Evolutionary conservation across 1,140 invertebrate species (phyloP).

Genomic region (Drosophila mayri): DNA sequence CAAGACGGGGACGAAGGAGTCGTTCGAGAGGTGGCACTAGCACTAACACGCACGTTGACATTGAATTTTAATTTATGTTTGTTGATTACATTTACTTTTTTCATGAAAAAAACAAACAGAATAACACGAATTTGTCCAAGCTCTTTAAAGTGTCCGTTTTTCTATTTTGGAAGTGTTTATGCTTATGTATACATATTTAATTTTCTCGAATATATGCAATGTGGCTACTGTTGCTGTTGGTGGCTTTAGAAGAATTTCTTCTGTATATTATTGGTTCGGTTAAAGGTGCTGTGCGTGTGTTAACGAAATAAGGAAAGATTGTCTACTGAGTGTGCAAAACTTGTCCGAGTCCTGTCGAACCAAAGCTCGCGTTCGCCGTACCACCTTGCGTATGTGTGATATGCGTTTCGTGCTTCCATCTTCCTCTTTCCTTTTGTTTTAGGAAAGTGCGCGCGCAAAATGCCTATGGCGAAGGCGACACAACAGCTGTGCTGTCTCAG

Average conservation of each 20-base stretch:
- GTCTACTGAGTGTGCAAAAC: slow-evolving; percentile 78
- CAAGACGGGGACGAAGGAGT: slow-evolving; percentile 38
- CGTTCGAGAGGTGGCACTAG: slow-evolving; percentile 20
- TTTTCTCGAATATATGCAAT: slow-evolving; percentile 14
- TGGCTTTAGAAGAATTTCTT: slow-evolving; percentile 44
- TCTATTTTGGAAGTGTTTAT: slow-evolving; percentile 6
- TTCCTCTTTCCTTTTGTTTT: slow-evolving; percentile 52
- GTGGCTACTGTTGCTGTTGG: slow-evolving; percentile 51
- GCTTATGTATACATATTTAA: slow-evolving; percentile 25
- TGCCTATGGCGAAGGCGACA: slow-evolving; percentile 57
- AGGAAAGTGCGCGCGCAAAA: slow-evolving; percentile 77
- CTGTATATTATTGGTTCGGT: slow-evolving; percentile 57
- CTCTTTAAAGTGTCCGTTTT: slow-evolving; percentile 15
- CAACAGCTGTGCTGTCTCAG: slow-evolving; percentile 71
- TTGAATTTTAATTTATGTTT: slow-evolving; percentile 27
- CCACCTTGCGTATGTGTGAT: slow-evolving; percentile 67
- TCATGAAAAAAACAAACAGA: slow-evolving; percentile 14
- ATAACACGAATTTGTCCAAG: slow-evolving; percentile 22
- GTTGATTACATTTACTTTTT: slow-evolving; percentile 35
- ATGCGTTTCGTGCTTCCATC: slow-evolving; percentile 54
- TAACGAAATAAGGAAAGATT: slow-evolving; percentile 84
- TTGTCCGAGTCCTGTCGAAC: slow-evolving; percentile 55
- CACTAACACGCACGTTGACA: slow-evolving; percentile 60
- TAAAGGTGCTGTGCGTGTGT: slow-evolving; percentile 71
- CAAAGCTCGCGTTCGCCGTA: slow-evolving; percentile 47